Evolutionary conservation across 2,113 vertebrate genomes (phyloP), one percentile per base, ranked within the genome.

Genomic region (Zootoca vivipara): DNA sequence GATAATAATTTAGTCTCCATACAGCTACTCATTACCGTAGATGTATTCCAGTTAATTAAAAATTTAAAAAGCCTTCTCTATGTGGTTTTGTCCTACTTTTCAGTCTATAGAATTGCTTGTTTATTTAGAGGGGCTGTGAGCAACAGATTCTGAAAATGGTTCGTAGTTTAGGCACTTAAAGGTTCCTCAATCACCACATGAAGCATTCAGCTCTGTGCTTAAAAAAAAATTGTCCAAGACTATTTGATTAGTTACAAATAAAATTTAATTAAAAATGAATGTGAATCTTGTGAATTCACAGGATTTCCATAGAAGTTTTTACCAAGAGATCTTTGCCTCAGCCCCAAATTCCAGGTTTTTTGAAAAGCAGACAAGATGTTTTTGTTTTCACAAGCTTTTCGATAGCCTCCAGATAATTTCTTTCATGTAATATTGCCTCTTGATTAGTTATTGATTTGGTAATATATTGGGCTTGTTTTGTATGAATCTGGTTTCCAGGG

Each of bases 1-100:
- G 90, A 87, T 95, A 92, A 90, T 92, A 94, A 91, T 94, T 96
- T 75, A 89, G 93, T 81, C 88, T 92, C 87, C 86, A 84, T 90
- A 90, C 0, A 38, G 65, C 7, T 87, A n/a, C 3, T 91, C 92
- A 85, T 93, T 92, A 73, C 87, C 85, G 89, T 90, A 82, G 46
- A 93, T 93, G 56, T 24, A 89, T 86, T 95, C 90, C 90, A 86
- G 74, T 95, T 95, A 90, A 95, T 89, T 89, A 78, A 72, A 84
- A 78, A 13, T 35, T 87, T 85, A 91, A 89, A 92, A 89, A 93
- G 91, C 87, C 81, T 93, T 56, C 77, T 93, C 93, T 91, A 87
- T 95, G 92, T 94, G 94, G 86, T 92, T 92, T 92, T 93, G 81
- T 94, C 91, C 88, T 88, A 88, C 82, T 91, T 92, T 38, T 86